A percentile compares a stretch with the other conserved stretches of the same genome.
Conservation (phyloP, 2,797 vertebrate genomes). For the Phalanger gymnotis region DNA sequence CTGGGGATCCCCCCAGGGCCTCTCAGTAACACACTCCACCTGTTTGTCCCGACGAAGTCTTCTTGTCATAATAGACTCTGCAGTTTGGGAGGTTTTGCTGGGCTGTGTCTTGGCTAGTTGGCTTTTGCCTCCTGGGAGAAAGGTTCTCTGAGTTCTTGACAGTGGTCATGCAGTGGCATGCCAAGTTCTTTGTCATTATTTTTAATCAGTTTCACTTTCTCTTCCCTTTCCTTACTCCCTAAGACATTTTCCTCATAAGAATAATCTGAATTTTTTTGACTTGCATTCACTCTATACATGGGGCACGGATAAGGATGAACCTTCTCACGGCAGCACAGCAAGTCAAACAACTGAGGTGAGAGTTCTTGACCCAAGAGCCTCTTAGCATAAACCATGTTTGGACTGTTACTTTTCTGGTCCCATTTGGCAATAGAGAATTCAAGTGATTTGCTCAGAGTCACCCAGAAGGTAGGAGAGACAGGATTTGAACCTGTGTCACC, state of each 20-base stretch:
- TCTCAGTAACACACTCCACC: neutral
- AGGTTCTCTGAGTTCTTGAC: neutral
- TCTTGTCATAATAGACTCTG: neutral
- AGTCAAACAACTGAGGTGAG: neutral
- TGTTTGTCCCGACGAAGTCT: neutral
- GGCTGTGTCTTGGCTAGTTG: neutral
- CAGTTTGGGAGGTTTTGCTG: neutral
- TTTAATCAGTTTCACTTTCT: neutral
- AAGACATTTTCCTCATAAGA: neutral
- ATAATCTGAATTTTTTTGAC: neutral
- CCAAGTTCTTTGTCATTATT: constrained; percentile 5
- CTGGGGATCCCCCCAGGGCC: constrained; percentile 14
- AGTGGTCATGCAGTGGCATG: neutral
- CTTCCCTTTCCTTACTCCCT: too few species aligned
- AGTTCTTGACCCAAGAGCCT: neutral
- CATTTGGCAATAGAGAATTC: neutral
- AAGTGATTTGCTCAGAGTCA: neutral
- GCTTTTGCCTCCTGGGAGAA: neutral
- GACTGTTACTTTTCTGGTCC: neutral
- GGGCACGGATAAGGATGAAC: neutral
- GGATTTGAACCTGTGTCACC: neutral
- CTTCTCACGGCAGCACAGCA: neutral
- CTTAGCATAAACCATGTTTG: neutral
- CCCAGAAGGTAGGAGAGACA: neutral
- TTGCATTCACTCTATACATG: neutral